phyloP scores from a whole-genome alignment of 2,113 vertebrate species.

The Sander vitreus region DNA sequence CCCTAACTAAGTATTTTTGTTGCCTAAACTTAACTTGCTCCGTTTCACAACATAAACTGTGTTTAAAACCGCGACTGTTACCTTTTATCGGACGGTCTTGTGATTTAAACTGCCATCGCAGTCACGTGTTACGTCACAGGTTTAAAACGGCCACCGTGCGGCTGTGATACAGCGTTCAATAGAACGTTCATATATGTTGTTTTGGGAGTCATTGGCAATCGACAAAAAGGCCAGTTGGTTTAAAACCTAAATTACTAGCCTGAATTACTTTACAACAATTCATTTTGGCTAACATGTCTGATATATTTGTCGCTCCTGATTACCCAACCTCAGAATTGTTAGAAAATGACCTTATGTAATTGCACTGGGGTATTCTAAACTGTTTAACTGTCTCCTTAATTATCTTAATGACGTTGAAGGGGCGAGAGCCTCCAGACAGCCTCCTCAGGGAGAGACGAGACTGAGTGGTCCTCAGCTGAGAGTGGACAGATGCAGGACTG shows the following conservation, averaged over 20 bases:
- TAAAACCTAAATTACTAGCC: neutral
- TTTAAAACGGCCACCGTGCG: too few relatives aligned
- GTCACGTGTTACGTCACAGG: too few relatives aligned
- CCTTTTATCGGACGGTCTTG: too few relatives aligned
- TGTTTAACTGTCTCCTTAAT: constrained; percentile 68
- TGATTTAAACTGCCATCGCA: too few relatives aligned
- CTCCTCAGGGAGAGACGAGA: constrained; percentile 59
- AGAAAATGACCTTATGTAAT: constrained; percentile 27
- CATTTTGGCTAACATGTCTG: constrained; percentile 17
- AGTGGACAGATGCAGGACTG: constrained; percentile 62
- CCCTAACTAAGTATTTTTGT: too few relatives aligned
- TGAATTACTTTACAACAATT: neutral
- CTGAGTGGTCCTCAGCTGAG: constrained; percentile 47
- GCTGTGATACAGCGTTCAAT: too few relatives aligned
- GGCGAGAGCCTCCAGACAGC: constrained; percentile 22
- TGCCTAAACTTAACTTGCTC: too few relatives aligned
- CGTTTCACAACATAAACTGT: too few relatives aligned
- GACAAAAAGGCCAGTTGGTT: too few relatives aligned
- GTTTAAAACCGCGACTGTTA: too few relatives aligned
- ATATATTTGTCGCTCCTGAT: constrained; percentile 7
- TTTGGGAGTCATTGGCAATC: too few relatives aligned
- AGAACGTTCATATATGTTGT: too few relatives aligned
- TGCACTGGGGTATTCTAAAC: constrained; percentile 32
- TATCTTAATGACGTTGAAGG: constrained; percentile 61
- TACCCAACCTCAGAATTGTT: neutral